Evolutionary conservation across 2,797 vertebrate species (phyloP).

Genomic region (Australoheros facetus): DNA sequence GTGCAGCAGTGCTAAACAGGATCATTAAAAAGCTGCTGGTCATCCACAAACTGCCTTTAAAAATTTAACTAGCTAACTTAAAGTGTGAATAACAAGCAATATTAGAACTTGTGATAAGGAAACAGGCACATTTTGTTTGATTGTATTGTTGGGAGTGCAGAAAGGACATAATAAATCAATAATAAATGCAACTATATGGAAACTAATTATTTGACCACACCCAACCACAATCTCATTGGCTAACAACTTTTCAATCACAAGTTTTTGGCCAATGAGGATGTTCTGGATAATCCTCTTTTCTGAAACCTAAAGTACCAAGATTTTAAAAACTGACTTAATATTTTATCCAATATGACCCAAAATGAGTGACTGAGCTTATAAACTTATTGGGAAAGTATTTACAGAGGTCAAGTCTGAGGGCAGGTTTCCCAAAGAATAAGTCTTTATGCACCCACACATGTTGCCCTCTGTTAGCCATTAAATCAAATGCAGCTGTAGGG

Average conservation of each 20-base stretch:
- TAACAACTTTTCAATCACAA: background rate
- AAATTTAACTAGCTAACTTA: background rate
- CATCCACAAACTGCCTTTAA: background rate
- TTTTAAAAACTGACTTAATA: background rate
- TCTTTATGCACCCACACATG: background rate
- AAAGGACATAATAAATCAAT: background rate
- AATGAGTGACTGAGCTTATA: background rate
- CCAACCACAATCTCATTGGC: background rate
- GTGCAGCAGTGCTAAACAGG: background rate
- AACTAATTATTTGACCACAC: background rate
- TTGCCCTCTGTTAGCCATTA: background rate
- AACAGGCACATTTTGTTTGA: fast-evolving
- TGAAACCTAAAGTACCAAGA: background rate
- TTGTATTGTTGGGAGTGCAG: background rate
- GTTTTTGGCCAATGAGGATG: background rate
- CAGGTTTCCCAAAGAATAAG: background rate
- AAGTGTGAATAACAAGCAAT: background rate
- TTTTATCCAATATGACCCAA: fast-evolving
- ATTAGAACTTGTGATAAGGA: background rate
- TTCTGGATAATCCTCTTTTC: background rate
- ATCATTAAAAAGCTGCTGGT: background rate
- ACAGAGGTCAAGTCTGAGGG: background rate
- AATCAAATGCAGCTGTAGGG: background rate
- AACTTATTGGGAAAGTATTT: background rate
- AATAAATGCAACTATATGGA: background rate